These are phyloP conservation scores for Channa striata DNA, from an alignment of 2,797 vertebrate genomes.

Conservation along the genomic window DNA sequence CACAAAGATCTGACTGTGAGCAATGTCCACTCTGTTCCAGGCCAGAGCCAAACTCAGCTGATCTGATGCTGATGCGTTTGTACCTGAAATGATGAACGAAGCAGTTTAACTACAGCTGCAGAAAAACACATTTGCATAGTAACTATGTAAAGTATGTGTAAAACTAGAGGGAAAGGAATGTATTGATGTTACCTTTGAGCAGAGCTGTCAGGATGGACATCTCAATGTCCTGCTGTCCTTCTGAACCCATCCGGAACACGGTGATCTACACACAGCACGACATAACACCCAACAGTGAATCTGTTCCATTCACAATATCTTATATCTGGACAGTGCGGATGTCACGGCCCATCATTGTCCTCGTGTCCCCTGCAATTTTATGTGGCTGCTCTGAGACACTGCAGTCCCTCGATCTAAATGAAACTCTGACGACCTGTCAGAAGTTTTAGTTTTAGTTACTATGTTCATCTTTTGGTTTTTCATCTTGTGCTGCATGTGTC, in stretches of 20 bases:
- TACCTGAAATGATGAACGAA: slow-evolving; percentile 85
- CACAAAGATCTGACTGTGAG: slow-evolving; percentile 97
- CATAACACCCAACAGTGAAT: neutral
- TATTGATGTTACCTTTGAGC: slow-evolving; percentile 89
- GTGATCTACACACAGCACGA: slow-evolving; percentile 88
- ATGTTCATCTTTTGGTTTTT: no score
- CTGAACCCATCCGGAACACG: slow-evolving; percentile 97
- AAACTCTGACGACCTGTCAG: no score
- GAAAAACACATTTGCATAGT: no score
- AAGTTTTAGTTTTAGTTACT: no score
- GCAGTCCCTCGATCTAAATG: no score
- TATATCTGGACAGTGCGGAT: neutral
- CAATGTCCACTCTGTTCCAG: slow-evolving; percentile 99
- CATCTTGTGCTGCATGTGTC: no score
- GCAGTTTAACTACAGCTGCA: no score
- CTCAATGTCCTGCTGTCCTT: slow-evolving; percentile 96
- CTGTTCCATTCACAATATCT: neutral
- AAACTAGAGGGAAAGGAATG: no score
- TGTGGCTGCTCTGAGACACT: no score
- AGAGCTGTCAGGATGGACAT: slow-evolving; percentile 98
- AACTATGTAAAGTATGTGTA: no score
- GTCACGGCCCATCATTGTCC: no score
- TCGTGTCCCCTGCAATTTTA: no score
- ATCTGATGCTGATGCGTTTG: slow-evolving; percentile 95
- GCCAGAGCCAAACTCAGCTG: slow-evolving; percentile 97